phyloP scores from a whole-genome alignment of 2,113 vertebrate species.

The Hemiscyllium ocellatum region DNA sequence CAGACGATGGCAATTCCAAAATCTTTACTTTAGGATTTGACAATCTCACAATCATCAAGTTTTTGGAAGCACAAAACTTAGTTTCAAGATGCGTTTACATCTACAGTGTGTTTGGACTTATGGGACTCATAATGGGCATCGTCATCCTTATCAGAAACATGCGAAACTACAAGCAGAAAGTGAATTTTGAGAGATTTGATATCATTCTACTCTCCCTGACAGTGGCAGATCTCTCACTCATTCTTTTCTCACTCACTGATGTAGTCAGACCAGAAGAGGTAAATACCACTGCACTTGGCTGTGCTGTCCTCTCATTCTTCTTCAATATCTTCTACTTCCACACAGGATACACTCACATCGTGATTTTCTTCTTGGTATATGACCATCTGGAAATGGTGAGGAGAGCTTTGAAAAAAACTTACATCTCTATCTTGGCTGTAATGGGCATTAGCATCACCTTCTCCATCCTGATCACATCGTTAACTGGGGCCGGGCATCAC shows the following conservation, averaged over 20 bases:
- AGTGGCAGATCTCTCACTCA: conserved; percentile 55
- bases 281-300: conserved; percentile 49
- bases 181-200: conserved; percentile 50
- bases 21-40: not conserved
- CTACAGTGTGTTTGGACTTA: conserved; percentile 54
- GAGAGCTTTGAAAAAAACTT: conserved; percentile 39
- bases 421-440: conserved; percentile 43
- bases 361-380: conserved; percentile 48
- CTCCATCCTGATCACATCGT: conserved; percentile 48
- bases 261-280: conserved; percentile 56
- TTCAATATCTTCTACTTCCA: conserved; percentile 60
- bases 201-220: conserved; percentile 55
- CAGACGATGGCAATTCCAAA: not conserved
- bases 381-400: conserved; percentile 39
- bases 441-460: conserved; percentile 47
- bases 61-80: conserved; percentile 54
- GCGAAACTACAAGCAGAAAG: conserved; percentile 48
- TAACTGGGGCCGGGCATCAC: conserved; percentile 48
- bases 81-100: conserved; percentile 56
- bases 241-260: conserved; percentile 61
- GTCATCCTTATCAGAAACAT: conserved; percentile 56
- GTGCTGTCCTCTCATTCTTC: conserved; percentile 58
- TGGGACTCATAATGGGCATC: conserved; percentile 54
- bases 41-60: not conserved
- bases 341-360: conserved; percentile 51